Percentiles rank a stretch among this genome's conserved stretches.
Evolutionary conservation across 2,797 vertebrate genomes (phyloP).

Genomic region (Lepus oiostolus): DNA sequence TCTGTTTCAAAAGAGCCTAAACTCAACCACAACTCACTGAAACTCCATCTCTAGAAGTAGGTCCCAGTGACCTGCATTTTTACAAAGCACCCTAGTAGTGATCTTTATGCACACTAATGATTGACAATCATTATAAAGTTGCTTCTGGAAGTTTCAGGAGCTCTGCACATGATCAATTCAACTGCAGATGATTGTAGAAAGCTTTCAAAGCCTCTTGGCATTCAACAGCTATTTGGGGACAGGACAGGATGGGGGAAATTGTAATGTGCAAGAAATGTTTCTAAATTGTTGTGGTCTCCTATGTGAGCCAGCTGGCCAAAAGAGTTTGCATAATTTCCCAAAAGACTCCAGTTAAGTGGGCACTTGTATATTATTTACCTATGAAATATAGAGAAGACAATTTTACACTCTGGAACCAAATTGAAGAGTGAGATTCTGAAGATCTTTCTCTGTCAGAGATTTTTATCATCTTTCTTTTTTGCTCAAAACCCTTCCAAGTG

Average conservation of each 20-base stretch:
- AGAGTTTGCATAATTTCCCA: slow-evolving; percentile 71
- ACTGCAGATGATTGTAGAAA: slow-evolving; percentile 54
- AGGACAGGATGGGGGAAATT: background rate
- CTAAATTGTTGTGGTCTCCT: slow-evolving; percentile 59
- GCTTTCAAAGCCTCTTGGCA: slow-evolving; percentile 55
- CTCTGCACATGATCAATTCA: slow-evolving; percentile 53
- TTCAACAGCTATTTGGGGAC: slow-evolving; percentile 63
- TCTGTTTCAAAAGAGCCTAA: slow-evolving; percentile 44
- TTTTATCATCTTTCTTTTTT: background rate
- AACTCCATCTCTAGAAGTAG: background rate
- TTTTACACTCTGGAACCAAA: slow-evolving; percentile 36
- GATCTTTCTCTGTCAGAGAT: background rate
- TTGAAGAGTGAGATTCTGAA: slow-evolving; percentile 18
- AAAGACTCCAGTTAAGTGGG: slow-evolving; percentile 50
- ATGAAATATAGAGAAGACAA: slow-evolving; percentile 46
- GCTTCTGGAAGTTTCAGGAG: slow-evolving; percentile 46
- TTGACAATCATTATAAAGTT: background rate
- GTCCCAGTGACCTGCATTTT: background rate
- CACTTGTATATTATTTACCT: slow-evolving; percentile 57
- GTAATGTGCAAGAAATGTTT: slow-evolving; percentile 43
- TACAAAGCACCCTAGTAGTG: background rate
- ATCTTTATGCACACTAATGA: background rate
- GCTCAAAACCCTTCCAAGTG: background rate
- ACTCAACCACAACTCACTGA: background rate
- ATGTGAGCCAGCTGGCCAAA: slow-evolving; percentile 69